phyloP scores from a whole-genome alignment of 2,888 invertebrate species.

The Philopedon plagiatum region DNA sequence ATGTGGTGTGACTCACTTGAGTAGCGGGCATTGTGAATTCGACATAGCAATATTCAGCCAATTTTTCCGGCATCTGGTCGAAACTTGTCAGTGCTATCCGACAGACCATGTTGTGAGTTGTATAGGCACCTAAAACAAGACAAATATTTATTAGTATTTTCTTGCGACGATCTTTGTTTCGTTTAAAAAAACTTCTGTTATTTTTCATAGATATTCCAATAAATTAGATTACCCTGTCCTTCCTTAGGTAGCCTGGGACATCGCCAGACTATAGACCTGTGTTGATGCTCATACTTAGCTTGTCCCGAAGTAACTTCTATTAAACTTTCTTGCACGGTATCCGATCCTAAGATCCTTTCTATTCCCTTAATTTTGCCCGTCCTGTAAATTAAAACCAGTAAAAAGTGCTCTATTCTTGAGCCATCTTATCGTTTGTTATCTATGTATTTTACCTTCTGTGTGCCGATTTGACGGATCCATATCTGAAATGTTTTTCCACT shows the following conservation, averaged over 20 bases:
- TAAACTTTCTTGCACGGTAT: conserved; percentile 89
- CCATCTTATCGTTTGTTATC: too few species aligned
- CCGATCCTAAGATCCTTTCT: conserved; percentile 91
- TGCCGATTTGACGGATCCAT: conserved; percentile 96
- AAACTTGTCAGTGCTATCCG: conserved; percentile 96
- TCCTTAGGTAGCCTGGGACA: conserved; percentile 98
- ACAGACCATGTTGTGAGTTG: conserved; percentile 95
- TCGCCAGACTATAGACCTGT: conserved; percentile 97
- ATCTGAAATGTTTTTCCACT: conserved; percentile 97
- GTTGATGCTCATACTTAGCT: conserved; percentile 99
- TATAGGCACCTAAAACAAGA: conserved; percentile 88
- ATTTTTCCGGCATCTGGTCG: conserved; percentile 95
- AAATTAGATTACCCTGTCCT: conserved; percentile 98
- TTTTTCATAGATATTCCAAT: too few species aligned
- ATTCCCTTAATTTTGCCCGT: conserved; percentile 95
- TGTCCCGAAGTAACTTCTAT: conserved; percentile 97
- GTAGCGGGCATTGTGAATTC: conserved; percentile 99
- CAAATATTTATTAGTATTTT: too few species aligned
- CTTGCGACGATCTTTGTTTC: too few species aligned
- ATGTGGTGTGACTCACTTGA: conserved; percentile 94
- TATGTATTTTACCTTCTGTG: conserved; percentile 75
- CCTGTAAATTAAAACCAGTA: conserved; percentile 65
- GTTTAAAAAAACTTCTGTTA: too few species aligned
- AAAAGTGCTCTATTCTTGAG: too few species aligned
- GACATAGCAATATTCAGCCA: conserved; percentile 90